These are phyloP conservation scores for Parazoanthus swiftii DNA, from an alignment of 92 coral and sea anemone genomes.

Conservation along the genomic window DNA sequence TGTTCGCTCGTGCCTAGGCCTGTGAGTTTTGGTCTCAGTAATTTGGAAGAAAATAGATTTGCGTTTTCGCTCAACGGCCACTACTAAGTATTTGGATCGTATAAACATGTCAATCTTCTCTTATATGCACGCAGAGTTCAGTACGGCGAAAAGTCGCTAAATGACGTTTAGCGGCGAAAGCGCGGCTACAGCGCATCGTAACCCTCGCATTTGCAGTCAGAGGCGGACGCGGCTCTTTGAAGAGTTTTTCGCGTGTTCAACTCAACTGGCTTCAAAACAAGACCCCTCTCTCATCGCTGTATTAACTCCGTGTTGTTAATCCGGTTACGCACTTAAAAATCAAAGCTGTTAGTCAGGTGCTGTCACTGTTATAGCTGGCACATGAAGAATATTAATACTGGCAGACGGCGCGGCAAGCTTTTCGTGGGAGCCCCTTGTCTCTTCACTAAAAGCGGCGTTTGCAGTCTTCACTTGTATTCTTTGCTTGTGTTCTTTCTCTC, in stretches of 20 bases:
- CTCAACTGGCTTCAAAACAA: neutral
- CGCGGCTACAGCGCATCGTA: neutral
- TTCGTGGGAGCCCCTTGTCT: neutral
- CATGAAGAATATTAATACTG: neutral
- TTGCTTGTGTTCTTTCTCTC: neutral
- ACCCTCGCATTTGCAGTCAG: neutral
- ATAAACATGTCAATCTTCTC: neutral
- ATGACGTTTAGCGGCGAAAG: too few species aligned
- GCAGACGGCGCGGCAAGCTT: neutral
- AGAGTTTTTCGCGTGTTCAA: neutral
- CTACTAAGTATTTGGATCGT: neutral
- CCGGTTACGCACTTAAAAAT: neutral
- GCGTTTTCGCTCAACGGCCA: neutral
- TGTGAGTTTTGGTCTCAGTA: too few species aligned
- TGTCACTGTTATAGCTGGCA: conserved; percentile 35
- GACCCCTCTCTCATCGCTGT: neutral
- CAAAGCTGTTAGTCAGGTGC: conserved; percentile 4
- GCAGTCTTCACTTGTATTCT: neutral
- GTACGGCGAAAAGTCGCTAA: neutral
- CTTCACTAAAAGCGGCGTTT: neutral
- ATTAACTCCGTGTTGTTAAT: neutral
- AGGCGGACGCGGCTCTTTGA: neutral
- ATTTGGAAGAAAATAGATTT: too few species aligned
- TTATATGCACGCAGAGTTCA: neutral
- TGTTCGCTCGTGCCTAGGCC: neutral